Conservation (phyloP, 2,113 vertebrate genomes). For the Pangasianodon gigas region DNA sequence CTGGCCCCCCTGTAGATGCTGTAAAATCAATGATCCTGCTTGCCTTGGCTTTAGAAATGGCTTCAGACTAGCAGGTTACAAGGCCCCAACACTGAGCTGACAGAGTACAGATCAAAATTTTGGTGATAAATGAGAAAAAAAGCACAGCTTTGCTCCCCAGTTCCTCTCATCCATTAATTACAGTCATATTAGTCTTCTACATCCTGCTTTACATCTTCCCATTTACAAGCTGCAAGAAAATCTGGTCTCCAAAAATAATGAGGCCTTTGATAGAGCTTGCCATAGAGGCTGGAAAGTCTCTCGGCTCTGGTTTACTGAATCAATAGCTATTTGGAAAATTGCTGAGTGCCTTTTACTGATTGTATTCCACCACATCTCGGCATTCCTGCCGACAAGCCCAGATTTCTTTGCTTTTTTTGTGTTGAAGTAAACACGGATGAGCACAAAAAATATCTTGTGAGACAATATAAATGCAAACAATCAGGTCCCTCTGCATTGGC, state of each 20-base stretch:
- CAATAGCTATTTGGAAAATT: slow-evolving; percentile 58
- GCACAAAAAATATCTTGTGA: slow-evolving; percentile 31
- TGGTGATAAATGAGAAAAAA: slow-evolving; percentile 42
- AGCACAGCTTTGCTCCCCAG: slow-evolving; percentile 18
- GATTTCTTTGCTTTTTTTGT: slow-evolving; percentile 51
- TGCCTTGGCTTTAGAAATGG: slow-evolving; percentile 42
- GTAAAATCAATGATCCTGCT: slow-evolving; percentile 46
- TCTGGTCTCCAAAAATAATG: slow-evolving; percentile 50
- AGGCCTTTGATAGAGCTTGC: slow-evolving; percentile 51
- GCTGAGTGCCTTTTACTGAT: slow-evolving; percentile 37
- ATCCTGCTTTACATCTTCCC: slow-evolving; percentile 26
- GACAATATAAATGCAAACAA: slow-evolving; percentile 56
- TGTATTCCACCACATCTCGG: slow-evolving; percentile 37
- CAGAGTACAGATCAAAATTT: slow-evolving; percentile 46
- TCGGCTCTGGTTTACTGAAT: slow-evolving; percentile 52
- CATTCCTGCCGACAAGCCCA: slow-evolving; percentile 7
- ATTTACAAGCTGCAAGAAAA: slow-evolving; percentile 45
- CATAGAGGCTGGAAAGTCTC: slow-evolving; percentile 47
- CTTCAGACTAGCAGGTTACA: slow-evolving; percentile 52
- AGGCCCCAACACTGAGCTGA: slow-evolving; percentile 31
- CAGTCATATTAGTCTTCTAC: slow-evolving; percentile 35
- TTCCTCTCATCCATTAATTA: slow-evolving; percentile 45
- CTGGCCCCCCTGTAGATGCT: slow-evolving; percentile 36
- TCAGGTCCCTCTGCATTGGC: slow-evolving; percentile 41
- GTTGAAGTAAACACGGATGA: slow-evolving; percentile 48